Conservation (phyloP, 2,888 invertebrate genomes). For the Agonopterix heracliana region DNA sequence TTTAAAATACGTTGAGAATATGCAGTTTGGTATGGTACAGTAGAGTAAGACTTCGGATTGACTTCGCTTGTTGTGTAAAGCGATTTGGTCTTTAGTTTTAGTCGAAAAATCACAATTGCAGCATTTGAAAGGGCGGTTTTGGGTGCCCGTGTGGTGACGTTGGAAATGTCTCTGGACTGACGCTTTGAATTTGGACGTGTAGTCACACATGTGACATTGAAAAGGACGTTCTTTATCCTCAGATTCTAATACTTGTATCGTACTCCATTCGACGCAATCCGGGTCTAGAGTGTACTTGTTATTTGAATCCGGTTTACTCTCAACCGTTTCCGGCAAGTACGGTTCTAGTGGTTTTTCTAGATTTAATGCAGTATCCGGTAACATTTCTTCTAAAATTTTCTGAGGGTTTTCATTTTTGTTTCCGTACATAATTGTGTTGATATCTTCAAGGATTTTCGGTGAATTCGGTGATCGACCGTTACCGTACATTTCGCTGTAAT, state of each 20-base stretch:
- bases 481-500: conserved; percentile 17
- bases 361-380: no score
- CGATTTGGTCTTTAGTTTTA: conserved; percentile 56
- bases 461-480: background rate
- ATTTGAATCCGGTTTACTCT: background rate
- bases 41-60: conserved; percentile 21
- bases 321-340: background rate
- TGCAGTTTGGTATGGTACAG: conserved; percentile 29
- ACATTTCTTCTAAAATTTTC: no score
- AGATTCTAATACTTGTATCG: conserved; percentile 42
- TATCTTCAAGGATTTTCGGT: background rate
- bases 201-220: conserved; percentile 43
- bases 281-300: conserved; percentile 41
- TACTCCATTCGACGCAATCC: conserved; percentile 39
- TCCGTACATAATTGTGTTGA: background rate
- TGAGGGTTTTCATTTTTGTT: background rate
- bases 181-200: conserved; percentile 48
- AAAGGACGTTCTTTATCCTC: conserved; percentile 39
- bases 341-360: background rate
- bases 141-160: conserved; percentile 42
- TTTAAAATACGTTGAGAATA: conserved; percentile 39
- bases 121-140: conserved; percentile 48
- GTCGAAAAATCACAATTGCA: conserved; percentile 52
- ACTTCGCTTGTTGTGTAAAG: conserved; percentile 51
- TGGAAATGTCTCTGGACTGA: conserved; percentile 55